These are phyloP conservation scores for Scaptodrosophila latifasciaeformis DNA, from an alignment of 2,888 invertebrate genomes.

Conservation along the genomic window DNA sequence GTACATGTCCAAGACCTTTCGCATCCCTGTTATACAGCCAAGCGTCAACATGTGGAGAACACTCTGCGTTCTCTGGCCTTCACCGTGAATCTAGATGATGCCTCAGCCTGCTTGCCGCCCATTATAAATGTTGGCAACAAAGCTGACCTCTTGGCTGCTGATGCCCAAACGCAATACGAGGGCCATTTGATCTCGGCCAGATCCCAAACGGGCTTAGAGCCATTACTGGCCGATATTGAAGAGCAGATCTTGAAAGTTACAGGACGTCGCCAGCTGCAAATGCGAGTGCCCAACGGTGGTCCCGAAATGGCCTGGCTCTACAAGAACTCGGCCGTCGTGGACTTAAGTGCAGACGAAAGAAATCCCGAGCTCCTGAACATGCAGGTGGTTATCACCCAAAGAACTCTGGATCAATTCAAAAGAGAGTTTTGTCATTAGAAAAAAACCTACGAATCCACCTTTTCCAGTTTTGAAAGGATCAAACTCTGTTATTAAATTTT, in stretches of 20 bases:
- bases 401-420: constrained; percentile 78
- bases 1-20: constrained; percentile 87
- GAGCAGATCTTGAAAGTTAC: constrained; percentile 76
- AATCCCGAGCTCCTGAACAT: constrained; percentile 78
- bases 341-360: constrained; percentile 75
- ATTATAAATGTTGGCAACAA: constrained; percentile 86
- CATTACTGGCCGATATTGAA: constrained; percentile 69
- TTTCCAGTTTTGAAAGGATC: neutral
- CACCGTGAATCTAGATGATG: constrained; percentile 58
- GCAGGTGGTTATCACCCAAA: constrained; percentile 78
- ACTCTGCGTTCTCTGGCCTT: constrained; percentile 79
- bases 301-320: constrained; percentile 80
- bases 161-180: constrained; percentile 39
- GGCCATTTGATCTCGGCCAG: constrained; percentile 76
- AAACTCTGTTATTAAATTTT: constrained; percentile 5
- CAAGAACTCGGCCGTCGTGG: constrained; percentile 79
- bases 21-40: constrained; percentile 82
- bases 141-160: constrained; percentile 76
- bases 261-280: constrained; percentile 76
- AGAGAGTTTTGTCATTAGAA: constrained; percentile 60
- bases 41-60: constrained; percentile 81
- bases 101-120: constrained; percentile 55
- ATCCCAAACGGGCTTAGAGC: constrained; percentile 72
- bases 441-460: neutral
- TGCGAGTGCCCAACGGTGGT: constrained; percentile 79